Evolutionary conservation across 2,888 invertebrate species (phyloP), one percentile per base, ranked within the genome.

Genomic region (Dichetophora obliterata): DNA sequence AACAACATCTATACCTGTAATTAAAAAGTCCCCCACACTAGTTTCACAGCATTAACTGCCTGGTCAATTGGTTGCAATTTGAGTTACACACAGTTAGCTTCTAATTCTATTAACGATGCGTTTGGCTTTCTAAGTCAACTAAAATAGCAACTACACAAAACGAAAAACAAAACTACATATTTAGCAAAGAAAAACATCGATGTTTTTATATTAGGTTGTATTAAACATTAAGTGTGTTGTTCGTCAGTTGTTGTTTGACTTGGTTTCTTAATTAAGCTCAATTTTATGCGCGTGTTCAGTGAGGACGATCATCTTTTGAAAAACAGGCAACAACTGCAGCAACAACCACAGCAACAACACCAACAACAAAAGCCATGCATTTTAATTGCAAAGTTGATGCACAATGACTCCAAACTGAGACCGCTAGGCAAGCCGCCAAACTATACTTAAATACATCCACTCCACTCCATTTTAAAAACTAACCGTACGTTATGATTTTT

Each of bases 211-310:
- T 8, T 14, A 50, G 48, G 5, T 24, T 73, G 24, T 22, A 24
- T 22, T 59, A 59, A 24, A 19, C 34, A 70, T 37, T 66, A 31
- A 50, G 65, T 78, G 69, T 61, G 27, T 31, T 69, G 37, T n/a
- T 6, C 19, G 22, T 19, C 16, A 54, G n/a, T 61, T 77, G 75
- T 75, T 68, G 74, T 59, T 72, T 68, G 43, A 31, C 37, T 65
- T 72, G 65, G 66, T 57, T 74, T 76, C 76, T 78, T 86, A 86
- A 86, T 86, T 86, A 86, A 84, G 82, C 83, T 79, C 76, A 83
- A 85, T 84, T 85, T 86, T 86, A 85, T 85, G 86, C 87, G 85
- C 86, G 84, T 85, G 82, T 86, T 86, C 86, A 86, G 76, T 86
- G 86, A 85, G 83, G 84, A 86, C 84, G 86, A 83, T 84, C 83